phyloP scores from a whole-genome alignment of 2,113 vertebrate genomes.

The Cephalopholis sonnerati region DNA sequence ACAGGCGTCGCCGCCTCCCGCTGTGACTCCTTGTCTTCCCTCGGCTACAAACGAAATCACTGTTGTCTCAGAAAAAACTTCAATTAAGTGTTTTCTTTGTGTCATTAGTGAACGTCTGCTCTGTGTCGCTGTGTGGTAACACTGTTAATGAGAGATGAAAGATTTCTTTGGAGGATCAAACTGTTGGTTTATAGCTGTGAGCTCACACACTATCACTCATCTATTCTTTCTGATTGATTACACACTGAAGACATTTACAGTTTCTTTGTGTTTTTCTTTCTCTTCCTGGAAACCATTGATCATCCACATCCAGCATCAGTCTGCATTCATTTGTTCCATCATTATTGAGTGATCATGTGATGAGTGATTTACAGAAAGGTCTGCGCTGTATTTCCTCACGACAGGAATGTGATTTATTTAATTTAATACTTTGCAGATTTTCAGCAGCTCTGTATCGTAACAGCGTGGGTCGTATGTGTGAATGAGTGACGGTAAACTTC shows the following conservation, averaged over 20 bases:
- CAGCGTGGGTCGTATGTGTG: too few relatives aligned
- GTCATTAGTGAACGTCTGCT: neutral
- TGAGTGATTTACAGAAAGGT: neutral
- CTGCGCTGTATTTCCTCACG: neutral
- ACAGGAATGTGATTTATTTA: neutral
- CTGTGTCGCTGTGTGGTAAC: neutral
- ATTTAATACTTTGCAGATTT: neutral
- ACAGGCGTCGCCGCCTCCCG: slow-evolving; percentile 11
- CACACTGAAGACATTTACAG: neutral
- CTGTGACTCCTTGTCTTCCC: slow-evolving; percentile 12
- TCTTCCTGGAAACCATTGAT: neutral
- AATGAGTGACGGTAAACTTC: too few relatives aligned
- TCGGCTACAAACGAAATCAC: slow-evolving; percentile 20
- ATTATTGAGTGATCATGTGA: neutral
- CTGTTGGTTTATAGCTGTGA: neutral
- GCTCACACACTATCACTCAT: neutral
- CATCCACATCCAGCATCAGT: neutral
- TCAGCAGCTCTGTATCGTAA: too few relatives aligned
- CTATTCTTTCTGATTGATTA: neutral
- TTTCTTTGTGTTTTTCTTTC: neutral
- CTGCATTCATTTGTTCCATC: neutral
- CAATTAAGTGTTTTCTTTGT: neutral
- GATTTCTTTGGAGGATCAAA: neutral
- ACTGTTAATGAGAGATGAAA: neutral
- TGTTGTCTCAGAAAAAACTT: slow-evolving; percentile 20